Percentiles rank a stretch among this genome's conserved stretches.
phyloP scores from a whole-genome alignment of 2,797 vertebrate genomes.

The Brotula barbata region DNA sequence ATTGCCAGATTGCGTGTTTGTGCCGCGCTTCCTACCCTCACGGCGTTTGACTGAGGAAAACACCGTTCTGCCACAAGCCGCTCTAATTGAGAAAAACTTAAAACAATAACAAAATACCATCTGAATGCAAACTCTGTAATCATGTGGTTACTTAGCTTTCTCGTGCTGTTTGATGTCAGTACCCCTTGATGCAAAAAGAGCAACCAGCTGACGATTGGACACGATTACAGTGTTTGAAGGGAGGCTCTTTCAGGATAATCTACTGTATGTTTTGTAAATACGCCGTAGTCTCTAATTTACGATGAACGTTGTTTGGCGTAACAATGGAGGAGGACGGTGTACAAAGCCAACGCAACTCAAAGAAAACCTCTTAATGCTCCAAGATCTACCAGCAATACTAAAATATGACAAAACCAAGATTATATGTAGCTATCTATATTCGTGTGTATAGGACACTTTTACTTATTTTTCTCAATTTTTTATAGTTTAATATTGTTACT shows the following conservation, averaged over 20 bases:
- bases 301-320: not conserved
- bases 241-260: not conserved
- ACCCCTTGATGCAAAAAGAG: not conserved
- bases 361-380: no score
- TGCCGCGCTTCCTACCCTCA: slow-evolving; percentile 35
- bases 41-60: slow-evolving; percentile 46
- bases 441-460: no score
- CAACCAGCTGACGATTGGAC: slow-evolving; percentile 10
- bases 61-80: slow-evolving; percentile 24
- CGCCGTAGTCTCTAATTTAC: not conserved
- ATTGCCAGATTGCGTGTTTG: slow-evolving; percentile 60
- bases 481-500: no score
- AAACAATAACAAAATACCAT: slow-evolving; percentile 55
- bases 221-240: slow-evolving; percentile 8
- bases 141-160: slow-evolving; percentile 19
- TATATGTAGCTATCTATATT: no score
- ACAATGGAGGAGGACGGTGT: no score
- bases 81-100: slow-evolving; percentile 30
- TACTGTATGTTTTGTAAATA: slow-evolving; percentile 11
- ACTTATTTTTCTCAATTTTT: no score
- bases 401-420: no score
- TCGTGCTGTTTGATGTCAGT: slow-evolving; percentile 31
- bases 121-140: slow-evolving; percentile 39
- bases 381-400: no score
- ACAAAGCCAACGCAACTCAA: no score